Evolutionary conservation across 2,113 vertebrate genomes (phyloP).

Genomic region (Galbula dea): DNA sequence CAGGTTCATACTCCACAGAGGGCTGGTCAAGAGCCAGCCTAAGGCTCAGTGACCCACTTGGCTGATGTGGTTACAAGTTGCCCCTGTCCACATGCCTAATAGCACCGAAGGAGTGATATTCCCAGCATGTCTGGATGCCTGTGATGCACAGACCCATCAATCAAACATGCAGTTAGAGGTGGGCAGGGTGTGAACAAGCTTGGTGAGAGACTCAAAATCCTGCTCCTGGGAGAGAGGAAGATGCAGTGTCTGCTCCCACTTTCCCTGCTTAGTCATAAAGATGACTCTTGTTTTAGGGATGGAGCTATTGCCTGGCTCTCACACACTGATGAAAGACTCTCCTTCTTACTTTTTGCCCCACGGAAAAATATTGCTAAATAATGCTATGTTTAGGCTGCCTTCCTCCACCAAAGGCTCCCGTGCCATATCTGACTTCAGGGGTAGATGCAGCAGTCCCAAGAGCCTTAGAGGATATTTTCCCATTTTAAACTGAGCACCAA

Average conservation of each 20-base stretch:
- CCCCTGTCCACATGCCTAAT: fast-evolving
- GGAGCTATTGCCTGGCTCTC: neutral
- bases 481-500: constrained; percentile 12
- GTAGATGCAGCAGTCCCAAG: neutral
- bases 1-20: neutral
- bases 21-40: neutral
- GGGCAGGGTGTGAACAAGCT: neutral
- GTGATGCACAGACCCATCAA: neutral
- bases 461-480: neutral
- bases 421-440: neutral
- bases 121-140: fast-evolving
- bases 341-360: neutral
- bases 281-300: neutral
- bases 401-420: neutral
- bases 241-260: neutral
- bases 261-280: neutral
- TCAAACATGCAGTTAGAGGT: neutral
- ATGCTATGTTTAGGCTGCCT: neutral
- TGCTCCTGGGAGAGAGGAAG: neutral
- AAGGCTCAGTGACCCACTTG: neutral
- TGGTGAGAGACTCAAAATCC: neutral
- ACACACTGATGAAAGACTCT: neutral
- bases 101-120: neutral
- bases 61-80: neutral
- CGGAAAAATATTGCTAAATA: neutral